A percentile compares a stretch with the other conserved stretches of the same genome.
Evolutionary conservation across 2,113 vertebrate species (phyloP).

Genomic region (Platysternon megacephalum): DNA sequence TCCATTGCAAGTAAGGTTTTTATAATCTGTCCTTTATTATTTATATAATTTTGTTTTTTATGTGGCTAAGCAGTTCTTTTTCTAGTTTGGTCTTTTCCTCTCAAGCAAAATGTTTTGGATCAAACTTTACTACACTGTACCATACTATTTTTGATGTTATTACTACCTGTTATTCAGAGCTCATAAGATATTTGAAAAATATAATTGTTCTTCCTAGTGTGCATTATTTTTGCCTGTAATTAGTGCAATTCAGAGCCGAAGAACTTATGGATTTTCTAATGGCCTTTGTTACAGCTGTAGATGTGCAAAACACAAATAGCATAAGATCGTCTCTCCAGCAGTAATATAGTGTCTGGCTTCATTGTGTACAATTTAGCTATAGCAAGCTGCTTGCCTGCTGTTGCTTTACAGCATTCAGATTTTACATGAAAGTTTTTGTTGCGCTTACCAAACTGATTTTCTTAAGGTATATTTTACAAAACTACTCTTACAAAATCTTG

Average conservation of each 20-base stretch:
- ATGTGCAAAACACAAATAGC: neutral
- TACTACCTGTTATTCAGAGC: conserved; percentile 14
- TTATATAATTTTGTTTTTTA: neutral
- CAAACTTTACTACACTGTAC: neutral
- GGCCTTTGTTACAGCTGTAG: neutral
- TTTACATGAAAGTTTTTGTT: neutral
- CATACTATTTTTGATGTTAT: neutral
- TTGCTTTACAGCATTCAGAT: neutral
- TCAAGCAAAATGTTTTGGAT: neutral
- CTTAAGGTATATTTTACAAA: neutral
- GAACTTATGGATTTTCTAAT: neutral
- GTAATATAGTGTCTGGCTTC: neutral
- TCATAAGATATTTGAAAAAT: conserved; percentile 9
- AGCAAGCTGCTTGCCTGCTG: neutral
- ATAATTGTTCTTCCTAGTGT: neutral
- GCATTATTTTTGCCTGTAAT: conserved; percentile 16
- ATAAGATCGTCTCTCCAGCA: neutral
- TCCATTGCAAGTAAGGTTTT: neutral
- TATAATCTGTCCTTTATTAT: neutral
- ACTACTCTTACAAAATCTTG: neutral
- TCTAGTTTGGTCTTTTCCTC: neutral
- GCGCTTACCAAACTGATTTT: neutral
- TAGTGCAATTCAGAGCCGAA: conserved; percentile 6
- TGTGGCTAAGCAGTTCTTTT: neutral
- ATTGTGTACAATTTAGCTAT: neutral